A percentile compares a stretch with the other conserved stretches of the same genome.
These are phyloP conservation scores for Volucella bombylans DNA, from an alignment of 2,888 invertebrate species.

Conservation along the genomic window DNA sequence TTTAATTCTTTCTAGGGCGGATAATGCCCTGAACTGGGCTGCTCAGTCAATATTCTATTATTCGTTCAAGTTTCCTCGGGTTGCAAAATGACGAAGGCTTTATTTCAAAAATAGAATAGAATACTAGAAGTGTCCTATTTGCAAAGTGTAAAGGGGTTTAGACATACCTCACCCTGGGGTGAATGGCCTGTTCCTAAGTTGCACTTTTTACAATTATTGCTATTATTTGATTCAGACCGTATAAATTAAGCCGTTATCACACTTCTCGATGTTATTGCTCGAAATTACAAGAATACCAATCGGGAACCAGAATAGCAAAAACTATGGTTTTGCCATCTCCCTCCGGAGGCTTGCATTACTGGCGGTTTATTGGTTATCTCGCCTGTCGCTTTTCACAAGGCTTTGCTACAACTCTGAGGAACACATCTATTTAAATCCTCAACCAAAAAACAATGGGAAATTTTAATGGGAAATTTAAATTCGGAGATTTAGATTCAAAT, in stretches of 20 bases:
- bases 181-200: too few relatives aligned
- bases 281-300: not conserved
- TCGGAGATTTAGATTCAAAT: constrained; percentile 54
- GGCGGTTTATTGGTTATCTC: constrained; percentile 23
- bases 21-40: too few relatives aligned
- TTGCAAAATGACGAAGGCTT: too few relatives aligned
- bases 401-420: not conserved
- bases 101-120: too few relatives aligned
- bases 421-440: constrained; percentile 30
- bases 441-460: constrained; percentile 56
- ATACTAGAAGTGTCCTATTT: too few relatives aligned
- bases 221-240: not conserved
- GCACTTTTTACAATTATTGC: too few relatives aligned
- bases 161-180: too few relatives aligned
- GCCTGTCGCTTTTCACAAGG: constrained; percentile 36
- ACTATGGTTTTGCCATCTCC: not conserved
- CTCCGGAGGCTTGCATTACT: constrained; percentile 18
- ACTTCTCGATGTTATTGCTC: not conserved
- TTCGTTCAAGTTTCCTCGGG: too few relatives aligned
- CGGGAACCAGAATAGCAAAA: constrained; percentile 2
- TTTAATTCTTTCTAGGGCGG: too few relatives aligned
- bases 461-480: constrained; percentile 59
- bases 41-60: too few relatives aligned
- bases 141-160: too few relatives aligned
- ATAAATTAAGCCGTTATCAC: constrained; percentile 16